Base-by-base conservation (phyloP, 2,797 vertebrate species). In the Heteromormyrus szaboi region DNA sequence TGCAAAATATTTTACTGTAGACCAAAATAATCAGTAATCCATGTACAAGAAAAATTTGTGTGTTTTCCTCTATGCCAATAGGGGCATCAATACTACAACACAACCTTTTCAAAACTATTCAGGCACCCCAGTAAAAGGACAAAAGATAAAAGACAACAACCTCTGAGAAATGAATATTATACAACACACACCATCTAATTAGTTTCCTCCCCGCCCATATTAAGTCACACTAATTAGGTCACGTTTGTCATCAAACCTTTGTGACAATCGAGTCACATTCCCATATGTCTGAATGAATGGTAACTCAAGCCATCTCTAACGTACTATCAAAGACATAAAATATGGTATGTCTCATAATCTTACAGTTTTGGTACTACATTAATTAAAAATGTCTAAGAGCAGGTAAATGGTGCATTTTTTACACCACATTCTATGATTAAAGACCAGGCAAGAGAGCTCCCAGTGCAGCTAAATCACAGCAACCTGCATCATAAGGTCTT, bases 1-100 rank as follows among this genome's bases (percentile, higher is more conserved):
- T 92, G 94, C 93, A 93, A 94, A 94, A 95, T 94, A 94, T 89
- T 90, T 89, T 89, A 91, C 91, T 93, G 91, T 89, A 90, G 91
- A 93, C 93, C 91, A 90, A 91, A 88, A 88, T 87, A 89, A 92
- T 89, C 90, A 79, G 91, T 88, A 89, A 90, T 92, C 59, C 76
- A 89, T 91, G 91, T 92, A 93, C 93, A 92, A 92, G 92, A 95
- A 94, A 94, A 94, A 94, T 91, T 12, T 93, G 90, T 25, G 76
- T 65, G 89, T 90, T 86, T 81, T 86, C 56, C 25, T 86, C 11
- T 72, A 72, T 86, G 62, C 50, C 83, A 84, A 59, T 51, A 53
- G 54, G 48, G 50, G 88, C 33, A 86, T 72, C 62, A 41, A 87
- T 83, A 89, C 85, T 44, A 84, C 44, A 50, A 48, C 85, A 88